phyloP scores from a whole-genome alignment of 1,140 invertebrate species.

The Adoxophyes honmai region DNA sequence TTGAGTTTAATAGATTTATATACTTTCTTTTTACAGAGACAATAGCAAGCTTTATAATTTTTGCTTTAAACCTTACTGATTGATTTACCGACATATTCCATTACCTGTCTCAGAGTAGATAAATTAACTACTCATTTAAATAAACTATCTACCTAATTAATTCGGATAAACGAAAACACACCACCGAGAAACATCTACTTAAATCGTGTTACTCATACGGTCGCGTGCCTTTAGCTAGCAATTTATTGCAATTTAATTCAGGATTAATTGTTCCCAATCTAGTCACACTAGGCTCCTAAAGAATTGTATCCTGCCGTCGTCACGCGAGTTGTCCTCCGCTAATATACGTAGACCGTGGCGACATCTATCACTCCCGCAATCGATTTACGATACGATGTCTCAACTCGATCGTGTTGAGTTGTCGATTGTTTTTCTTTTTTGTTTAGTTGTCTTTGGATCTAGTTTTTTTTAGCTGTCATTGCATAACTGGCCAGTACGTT shows the following conservation, averaged over 20 bases:
- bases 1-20: no score
- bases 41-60: no score
- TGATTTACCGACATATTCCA: no score
- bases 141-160: no score
- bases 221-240: neutral
- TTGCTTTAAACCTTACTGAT: no score
- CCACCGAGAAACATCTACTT: neutral
- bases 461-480: no score
- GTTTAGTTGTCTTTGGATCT: no score
- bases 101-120: no score
- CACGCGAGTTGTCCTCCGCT: neutral
- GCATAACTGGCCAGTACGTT: no score
- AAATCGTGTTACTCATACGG: conserved; percentile 6
- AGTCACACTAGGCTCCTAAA: no score
- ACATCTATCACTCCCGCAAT: conserved; percentile 6
- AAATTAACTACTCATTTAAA: no score
- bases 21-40: no score
- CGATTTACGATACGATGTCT: neutral
- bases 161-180: neutral
- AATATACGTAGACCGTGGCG: neutral
- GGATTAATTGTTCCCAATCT: conserved; percentile 7
- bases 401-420: neutral
- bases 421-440: neutral
- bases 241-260: conserved; percentile 8
- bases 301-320: neutral